phyloP scores from a whole-genome alignment of 2,797 vertebrate species.

The Phrynocephalus guinanensis region DNA sequence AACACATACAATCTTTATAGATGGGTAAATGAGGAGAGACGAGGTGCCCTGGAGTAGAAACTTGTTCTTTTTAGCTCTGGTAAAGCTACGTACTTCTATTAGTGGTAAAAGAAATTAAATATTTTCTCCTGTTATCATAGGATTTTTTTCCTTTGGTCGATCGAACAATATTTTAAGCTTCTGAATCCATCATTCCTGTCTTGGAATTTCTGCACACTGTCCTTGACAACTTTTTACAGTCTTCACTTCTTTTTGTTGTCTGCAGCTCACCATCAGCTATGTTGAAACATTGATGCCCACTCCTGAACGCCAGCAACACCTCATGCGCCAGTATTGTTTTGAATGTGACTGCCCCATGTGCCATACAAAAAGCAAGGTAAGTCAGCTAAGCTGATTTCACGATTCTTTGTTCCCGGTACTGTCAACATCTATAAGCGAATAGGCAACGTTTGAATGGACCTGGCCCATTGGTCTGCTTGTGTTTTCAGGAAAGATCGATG shows the following conservation, averaged over 20 bases:
- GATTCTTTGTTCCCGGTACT: not conserved
- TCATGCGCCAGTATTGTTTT: constrained; percentile 86
- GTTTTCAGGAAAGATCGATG: not conserved
- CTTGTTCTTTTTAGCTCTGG: too few relatives aligned
- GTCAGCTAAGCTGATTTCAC: not conserved
- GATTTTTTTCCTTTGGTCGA: constrained; percentile 18
- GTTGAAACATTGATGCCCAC: constrained; percentile 82
- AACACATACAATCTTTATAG: too few relatives aligned
- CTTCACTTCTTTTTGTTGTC: constrained; percentile 34
- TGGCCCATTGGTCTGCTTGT: not conserved
- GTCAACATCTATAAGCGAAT: not conserved
- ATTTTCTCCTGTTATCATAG: constrained; percentile 27
- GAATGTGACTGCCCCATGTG: constrained; percentile 83
- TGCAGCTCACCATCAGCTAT: constrained; percentile 87
- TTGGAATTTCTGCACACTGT: too few relatives aligned
- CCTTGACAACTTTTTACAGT: not conserved
- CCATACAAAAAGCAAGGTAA: constrained; percentile 81
- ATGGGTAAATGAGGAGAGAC: too few relatives aligned
- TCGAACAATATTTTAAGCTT: constrained; percentile 30
- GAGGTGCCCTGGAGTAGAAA: too few relatives aligned
- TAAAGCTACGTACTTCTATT: too few relatives aligned
- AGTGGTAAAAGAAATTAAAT: constrained; percentile 47
- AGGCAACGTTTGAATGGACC: not conserved
- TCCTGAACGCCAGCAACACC: constrained; percentile 78
- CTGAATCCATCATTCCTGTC: constrained; percentile 25